Evolutionary conservation across 2,797 vertebrate species (phyloP).

Genomic region (Helicolenus hilgendorfi): DNA sequence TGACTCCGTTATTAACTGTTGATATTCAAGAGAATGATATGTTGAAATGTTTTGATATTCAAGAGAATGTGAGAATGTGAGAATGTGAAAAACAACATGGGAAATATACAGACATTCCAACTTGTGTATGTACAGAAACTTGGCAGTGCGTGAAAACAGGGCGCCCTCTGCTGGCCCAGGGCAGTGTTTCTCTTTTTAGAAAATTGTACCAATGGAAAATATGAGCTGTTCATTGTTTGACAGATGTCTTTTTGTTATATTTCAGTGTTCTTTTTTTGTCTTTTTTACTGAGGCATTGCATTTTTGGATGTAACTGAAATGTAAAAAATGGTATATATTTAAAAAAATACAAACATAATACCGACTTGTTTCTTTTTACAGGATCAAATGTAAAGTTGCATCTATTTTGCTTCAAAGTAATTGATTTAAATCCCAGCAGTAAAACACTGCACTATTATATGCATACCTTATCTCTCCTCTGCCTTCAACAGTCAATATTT

Average conservation of each 20-base stretch:
- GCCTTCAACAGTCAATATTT: constrained; percentile 49
- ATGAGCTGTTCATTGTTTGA: constrained; percentile 21
- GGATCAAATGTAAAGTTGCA: background rate
- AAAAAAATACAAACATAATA: background rate
- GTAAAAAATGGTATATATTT: constrained; percentile 37
- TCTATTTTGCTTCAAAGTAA: background rate
- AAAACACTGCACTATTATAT: background rate
- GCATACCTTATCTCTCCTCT: constrained; percentile 40
- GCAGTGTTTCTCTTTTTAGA: background rate
- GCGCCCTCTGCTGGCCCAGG: constrained; percentile 63
- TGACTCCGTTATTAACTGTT: background rate
- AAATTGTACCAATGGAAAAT: background rate
- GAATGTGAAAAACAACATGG: constrained; percentile 6
- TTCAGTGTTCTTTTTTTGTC: background rate
- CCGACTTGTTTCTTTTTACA: background rate
- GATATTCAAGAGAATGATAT: constrained; percentile 16
- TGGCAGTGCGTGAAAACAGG: background rate
- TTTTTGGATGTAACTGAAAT: constrained; percentile 11
- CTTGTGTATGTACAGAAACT: background rate
- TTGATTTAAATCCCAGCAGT: background rate
- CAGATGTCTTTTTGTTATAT: constrained; percentile 18
- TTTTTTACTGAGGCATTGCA: background rate
- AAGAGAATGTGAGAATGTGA: too few relatives aligned
- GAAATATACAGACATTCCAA: constrained; percentile 33
- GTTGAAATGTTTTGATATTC: too few relatives aligned